Conservation (phyloP, 2,113 vertebrate species). For the Trinectes maculatus region DNA sequence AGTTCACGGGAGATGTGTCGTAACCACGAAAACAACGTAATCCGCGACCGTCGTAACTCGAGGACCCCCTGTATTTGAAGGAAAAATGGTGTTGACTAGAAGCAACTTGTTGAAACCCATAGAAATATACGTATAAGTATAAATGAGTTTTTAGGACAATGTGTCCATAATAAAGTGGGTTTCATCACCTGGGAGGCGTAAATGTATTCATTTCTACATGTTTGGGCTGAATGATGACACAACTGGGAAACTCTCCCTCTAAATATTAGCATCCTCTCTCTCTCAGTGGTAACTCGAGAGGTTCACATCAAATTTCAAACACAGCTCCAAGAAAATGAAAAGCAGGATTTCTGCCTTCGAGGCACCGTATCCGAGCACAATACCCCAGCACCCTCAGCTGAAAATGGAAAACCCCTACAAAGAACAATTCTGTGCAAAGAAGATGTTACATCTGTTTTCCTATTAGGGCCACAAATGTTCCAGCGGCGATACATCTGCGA, state of each 20-base stretch:
- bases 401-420: neutral
- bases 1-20: no score
- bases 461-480: neutral
- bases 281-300: neutral
- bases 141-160: no score
- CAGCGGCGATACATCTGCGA: neutral
- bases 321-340: neutral
- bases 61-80: no score
- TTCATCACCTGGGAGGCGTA: neutral
- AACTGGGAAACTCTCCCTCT: neutral
- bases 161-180: neutral
- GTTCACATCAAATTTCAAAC: neutral
- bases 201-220: neutral
- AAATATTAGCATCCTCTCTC: neutral
- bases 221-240: neutral
- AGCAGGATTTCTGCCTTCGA: neutral
- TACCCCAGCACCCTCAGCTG: neutral
- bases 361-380: neutral
- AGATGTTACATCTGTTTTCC: slow-evolving; percentile 1
- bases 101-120: no score
- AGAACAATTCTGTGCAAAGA: neutral
- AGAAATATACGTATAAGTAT: no score
- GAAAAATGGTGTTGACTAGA: no score
- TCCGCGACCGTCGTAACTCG: no score
- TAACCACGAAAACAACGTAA: no score